Conservation (phyloP, 2,113 vertebrate species). For the Anolis sagrei region DNA sequence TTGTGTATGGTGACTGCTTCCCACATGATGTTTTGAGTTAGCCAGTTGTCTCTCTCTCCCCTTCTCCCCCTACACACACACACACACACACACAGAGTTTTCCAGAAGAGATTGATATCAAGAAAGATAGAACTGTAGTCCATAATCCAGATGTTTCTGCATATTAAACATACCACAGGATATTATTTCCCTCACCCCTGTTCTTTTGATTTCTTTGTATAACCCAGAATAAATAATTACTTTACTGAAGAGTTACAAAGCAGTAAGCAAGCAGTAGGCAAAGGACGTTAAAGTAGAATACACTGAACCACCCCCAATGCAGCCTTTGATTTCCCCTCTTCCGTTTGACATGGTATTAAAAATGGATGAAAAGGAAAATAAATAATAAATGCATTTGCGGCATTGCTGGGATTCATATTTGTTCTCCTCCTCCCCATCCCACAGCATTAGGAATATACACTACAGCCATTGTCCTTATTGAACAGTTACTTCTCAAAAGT, state of each 20-base stretch:
- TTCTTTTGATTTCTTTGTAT: slow-evolving; percentile 79
- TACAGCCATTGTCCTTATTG: slow-evolving; percentile 57
- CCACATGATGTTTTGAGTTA: too few relatives aligned
- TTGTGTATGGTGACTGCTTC: too few relatives aligned
- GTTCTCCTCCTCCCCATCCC: slow-evolving; percentile 61
- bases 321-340: slow-evolving; percentile 69
- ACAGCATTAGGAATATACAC: slow-evolving; percentile 59
- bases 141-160: not conserved
- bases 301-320: slow-evolving; percentile 70
- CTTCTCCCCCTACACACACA: too few relatives aligned
- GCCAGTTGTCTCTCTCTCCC: too few relatives aligned
- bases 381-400: slow-evolving; percentile 80
- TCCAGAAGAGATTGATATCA: slow-evolving; percentile 43
- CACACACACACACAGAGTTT: not conserved
- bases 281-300: slow-evolving; percentile 69
- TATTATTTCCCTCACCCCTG: slow-evolving; percentile 67
- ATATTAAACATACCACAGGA: slow-evolving; percentile 68
- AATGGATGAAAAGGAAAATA: slow-evolving; percentile 77
- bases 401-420: slow-evolving; percentile 77
- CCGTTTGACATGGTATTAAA: slow-evolving; percentile 78
- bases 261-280: slow-evolving; percentile 18
- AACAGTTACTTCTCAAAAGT: slow-evolving; percentile 30
- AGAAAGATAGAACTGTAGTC: not conserved
- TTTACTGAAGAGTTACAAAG: slow-evolving; percentile 78
- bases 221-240: slow-evolving; percentile 79